These are phyloP conservation scores for Diplodus puntazzo DNA, from an alignment of 2,797 vertebrate species.

Conservation along the genomic window DNA sequence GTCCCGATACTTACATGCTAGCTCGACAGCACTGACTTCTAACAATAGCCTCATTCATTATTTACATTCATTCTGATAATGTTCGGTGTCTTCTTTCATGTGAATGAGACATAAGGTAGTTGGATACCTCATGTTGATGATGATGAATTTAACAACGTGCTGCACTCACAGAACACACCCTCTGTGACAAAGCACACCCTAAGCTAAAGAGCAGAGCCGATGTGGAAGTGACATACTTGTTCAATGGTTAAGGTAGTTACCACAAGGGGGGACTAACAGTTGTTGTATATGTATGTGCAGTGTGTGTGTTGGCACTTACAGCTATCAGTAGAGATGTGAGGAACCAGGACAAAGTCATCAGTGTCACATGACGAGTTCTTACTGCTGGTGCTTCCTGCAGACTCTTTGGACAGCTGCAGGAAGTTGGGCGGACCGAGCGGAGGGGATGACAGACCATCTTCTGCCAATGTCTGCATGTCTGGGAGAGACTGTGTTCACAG, in stretches of 20 bases:
- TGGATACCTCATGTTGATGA: too few species aligned
- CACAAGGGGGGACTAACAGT: neutral
- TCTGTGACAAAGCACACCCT: neutral
- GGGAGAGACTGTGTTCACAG: constrained; percentile 89
- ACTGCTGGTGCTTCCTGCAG: constrained; percentile 96
- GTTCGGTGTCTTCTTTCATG: too few species aligned
- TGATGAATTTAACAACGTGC: too few species aligned
- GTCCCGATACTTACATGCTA: too few species aligned
- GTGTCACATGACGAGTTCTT: constrained; percentile 98
- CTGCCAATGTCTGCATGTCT: constrained; percentile 96
- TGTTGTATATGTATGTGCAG: neutral
- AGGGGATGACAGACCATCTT: constrained; percentile 93
- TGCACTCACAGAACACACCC: too few species aligned
- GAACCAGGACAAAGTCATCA: constrained; percentile 98
- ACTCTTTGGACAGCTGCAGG: constrained; percentile 97
- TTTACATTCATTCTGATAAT: too few species aligned
- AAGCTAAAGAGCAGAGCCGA: too few species aligned
- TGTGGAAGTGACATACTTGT: too few species aligned
- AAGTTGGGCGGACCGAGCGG: constrained; percentile 94
- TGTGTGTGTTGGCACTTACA: constrained; percentile 85
- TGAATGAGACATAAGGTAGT: too few species aligned
- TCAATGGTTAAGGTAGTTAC: too few species aligned
- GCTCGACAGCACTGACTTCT: too few species aligned
- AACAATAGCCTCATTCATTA: too few species aligned
- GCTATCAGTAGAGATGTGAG: constrained; percentile 94